Evolutionary conservation across 2,888 invertebrate genomes (phyloP).

Genomic region (Oasisia sp.): DNA sequence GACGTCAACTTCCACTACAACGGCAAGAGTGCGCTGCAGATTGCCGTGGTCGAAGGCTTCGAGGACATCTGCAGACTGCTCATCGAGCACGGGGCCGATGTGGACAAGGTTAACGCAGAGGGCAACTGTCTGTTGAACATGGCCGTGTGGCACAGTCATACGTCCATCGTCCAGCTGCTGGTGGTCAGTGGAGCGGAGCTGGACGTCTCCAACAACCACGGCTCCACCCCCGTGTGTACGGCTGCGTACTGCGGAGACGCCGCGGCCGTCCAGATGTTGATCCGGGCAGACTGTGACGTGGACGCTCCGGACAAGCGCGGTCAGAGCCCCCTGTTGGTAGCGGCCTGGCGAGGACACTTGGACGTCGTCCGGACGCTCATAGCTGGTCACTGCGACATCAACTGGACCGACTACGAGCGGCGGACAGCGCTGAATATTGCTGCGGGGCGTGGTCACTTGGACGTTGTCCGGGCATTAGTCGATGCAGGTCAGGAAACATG

Average conservation of each 20-base stretch:
- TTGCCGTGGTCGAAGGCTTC: conserved; percentile 54
- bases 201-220: conserved; percentile 54
- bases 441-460: conserved; percentile 47
- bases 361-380: conserved; percentile 49
- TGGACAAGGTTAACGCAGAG: conserved; percentile 56
- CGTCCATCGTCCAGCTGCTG: conserved; percentile 50
- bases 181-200: conserved; percentile 53
- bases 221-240: conserved; percentile 54
- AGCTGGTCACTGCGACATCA: conserved; percentile 47
- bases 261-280: conserved; percentile 40
- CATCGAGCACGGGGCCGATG: conserved; percentile 55
- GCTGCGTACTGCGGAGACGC: conserved; percentile 49
- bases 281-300: conserved; percentile 44
- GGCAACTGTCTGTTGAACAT: conserved; percentile 55
- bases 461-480: conserved; percentile 49
- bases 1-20: conserved; percentile 62
- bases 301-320: conserved; percentile 49
- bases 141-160: conserved; percentile 53
- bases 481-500: conserved; percentile 39
- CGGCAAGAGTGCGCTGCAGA: conserved; percentile 57
- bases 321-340: conserved; percentile 52
- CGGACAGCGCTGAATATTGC: conserved; percentile 54
- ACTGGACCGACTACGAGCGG: conserved; percentile 49
- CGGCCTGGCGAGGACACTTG: conserved; percentile 43
- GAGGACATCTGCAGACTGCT: conserved; percentile 54